Conservation (phyloP, 2,797 vertebrate species). For the Cichlasoma orientale region DNA sequence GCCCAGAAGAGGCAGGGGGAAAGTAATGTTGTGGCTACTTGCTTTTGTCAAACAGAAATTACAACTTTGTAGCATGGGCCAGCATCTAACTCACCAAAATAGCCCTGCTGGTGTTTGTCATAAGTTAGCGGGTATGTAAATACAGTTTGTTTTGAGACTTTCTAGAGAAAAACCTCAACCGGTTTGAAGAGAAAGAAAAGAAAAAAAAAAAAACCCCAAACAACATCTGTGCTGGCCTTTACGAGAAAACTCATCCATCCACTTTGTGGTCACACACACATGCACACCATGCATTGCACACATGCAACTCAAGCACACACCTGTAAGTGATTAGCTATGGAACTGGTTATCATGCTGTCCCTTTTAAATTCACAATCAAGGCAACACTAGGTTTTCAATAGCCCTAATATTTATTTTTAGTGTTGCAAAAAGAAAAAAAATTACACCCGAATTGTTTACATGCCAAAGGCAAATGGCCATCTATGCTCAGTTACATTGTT, state of each 20-base stretch:
- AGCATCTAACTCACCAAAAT: neutral
- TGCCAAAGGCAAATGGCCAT: neutral
- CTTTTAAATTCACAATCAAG: neutral
- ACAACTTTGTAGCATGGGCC: neutral
- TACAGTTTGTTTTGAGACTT: conserved; percentile 60
- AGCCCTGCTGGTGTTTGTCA: conserved; percentile 31
- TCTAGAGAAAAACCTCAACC: conserved; percentile 71
- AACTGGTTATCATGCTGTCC: conserved; percentile 12
- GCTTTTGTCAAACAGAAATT: conserved; percentile 1
- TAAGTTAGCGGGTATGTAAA: conserved; percentile 53
- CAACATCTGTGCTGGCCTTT: conserved; percentile 78
- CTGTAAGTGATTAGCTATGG: conserved; percentile 57
- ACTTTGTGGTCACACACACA: conserved; percentile 65
- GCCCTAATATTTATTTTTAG: neutral
- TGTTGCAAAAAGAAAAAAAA: neutral
- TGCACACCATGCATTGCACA: conserved; percentile 41
- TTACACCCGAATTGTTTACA: neutral
- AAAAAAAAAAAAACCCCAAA: conserved; percentile 23
- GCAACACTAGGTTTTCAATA: neutral
- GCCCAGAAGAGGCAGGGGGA: neutral
- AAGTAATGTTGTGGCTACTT: neutral
- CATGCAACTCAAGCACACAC: conserved; percentile 55
- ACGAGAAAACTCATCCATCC: conserved; percentile 72
- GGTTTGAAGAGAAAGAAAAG: conserved; percentile 54
- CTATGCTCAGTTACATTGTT: neutral